Base-by-base conservation (phyloP, 2,888 invertebrate genomes). In the Chironomus tentans region DNA sequence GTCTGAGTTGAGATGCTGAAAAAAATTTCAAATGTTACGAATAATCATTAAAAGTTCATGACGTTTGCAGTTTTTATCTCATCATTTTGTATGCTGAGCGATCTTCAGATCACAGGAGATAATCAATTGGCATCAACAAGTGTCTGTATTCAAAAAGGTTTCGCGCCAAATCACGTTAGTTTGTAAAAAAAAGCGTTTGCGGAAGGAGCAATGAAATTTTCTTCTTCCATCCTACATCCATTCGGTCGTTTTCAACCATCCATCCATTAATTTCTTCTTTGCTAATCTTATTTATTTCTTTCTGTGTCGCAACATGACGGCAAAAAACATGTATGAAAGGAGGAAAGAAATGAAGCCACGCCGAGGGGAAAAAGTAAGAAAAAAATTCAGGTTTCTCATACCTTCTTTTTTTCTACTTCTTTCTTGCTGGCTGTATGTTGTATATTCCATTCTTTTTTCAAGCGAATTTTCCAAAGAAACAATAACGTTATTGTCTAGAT, bases 341-440 rank as follows among this genome's bases (percentile, higher is more conserved):
- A 72, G 22, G 38, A 61, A 73, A 62, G 38, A 73, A 73, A 38
- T 73, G 72, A 73, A 73, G 72, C 72, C 72, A 73, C 61, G 72
- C 72, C 46, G 3, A 38, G 72, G 72, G 72, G 62, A 73, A 73
- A 72, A 61, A 28, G 61, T 21, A 56, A 48, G 71, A 56, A 71
- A 61, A 71, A 71, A 61, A 73, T 61, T 73, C 72, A 73, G 72
- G 72, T 73, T 73, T 70, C 56, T 73, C 62, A 48, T 62, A 61
- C 56, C 15, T 38, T 22, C 50, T 72, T 48, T 56, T 62, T 22
- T n/a, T n/a, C 50, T 24, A 28, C 13, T 73, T 65, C 22, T 65
- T 24, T 21, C 21, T 65, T 65, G 21, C n/a, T 13, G 18, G 21
- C n/a, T 13, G 18, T 22, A 13, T 22, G 13, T 13, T 10, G 24